Base-by-base conservation (phyloP, 2,113 vertebrate species). In the Pica pica region DNA sequence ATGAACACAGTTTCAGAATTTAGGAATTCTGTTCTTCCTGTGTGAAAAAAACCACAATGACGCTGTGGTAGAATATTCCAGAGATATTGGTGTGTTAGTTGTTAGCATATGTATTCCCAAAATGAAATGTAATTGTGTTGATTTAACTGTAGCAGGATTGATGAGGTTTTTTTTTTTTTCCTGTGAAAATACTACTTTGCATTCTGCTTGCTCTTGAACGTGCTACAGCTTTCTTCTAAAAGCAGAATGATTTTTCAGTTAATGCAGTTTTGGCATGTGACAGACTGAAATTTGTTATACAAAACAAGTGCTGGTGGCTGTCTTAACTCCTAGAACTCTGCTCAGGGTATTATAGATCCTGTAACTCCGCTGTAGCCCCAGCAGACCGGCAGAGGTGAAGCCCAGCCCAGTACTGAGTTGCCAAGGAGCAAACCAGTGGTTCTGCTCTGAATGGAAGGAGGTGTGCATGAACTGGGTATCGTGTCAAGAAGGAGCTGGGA, bases 141-240 rank as follows among this genome's bases (percentile, higher is more conserved):
- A 63, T 78, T 39, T 94, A 63, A 73, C 76, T 94, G 81, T 27
- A 90, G 53, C 87, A 68, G 53, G 44, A 76, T 79, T 87, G 61
- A 71, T 59, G 49, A 68, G 46, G 1, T 4, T 41, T 35, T 21
- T 11, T 28, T 63, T 47, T 24, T 31, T n/a, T 65, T 9, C 39
- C 27, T 50, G 52, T 39, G 81, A 85, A 89, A 67, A 81, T 63
- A 39, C 56, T 53, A 1, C 21, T 94, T 93, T 76, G 61, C 44
- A 37, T 78, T 84, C 52, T 65, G 46, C 69, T 81, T 84, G 69
- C 57, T 79, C 35, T 55, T 71, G 49, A 41, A 59, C 5, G 4
- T 33, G 65, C 80, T 63, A 7, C 39, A 70, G 44, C 64, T 90
- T 76, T 70, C 89, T 93, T 92, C 83, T 65, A 47, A 59, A 70